A percentile compares a stretch with the other conserved stretches of the same genome.
Evolutionary conservation across 1,140 invertebrate genomes (phyloP).

Genomic region (Thereuonema tuberculata): DNA sequence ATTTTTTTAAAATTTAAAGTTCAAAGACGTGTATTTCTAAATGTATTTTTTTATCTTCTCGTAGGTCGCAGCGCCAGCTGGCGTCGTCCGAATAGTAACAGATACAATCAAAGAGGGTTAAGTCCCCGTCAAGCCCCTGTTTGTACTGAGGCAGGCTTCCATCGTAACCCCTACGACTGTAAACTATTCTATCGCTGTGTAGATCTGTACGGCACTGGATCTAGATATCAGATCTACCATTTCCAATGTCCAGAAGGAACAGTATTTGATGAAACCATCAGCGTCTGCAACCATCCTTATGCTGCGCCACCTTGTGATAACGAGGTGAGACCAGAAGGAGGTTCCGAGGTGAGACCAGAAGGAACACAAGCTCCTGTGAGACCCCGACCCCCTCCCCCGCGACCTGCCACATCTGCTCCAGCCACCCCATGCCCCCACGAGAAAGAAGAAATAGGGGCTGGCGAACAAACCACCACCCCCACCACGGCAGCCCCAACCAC

Average conservation of each 20-base stretch:
- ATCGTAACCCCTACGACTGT: conserved; percentile 15
- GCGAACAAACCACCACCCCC: too few relatives aligned
- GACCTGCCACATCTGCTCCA: too few relatives aligned
- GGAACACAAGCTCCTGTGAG: not conserved
- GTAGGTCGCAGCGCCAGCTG: too few relatives aligned
- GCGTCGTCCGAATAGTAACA: too few relatives aligned
- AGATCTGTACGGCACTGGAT: conserved; percentile 3
- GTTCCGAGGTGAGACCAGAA: not conserved
- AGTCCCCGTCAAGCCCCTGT: not conserved
- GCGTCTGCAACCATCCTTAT: conserved; percentile 11
- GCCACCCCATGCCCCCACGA: too few relatives aligned
- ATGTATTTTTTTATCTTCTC: too few relatives aligned
- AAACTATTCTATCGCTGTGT: conserved; percentile 12
- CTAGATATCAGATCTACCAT: conserved; percentile 2
- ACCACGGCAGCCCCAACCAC: too few relatives aligned
- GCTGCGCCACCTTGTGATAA: conserved; percentile 12
- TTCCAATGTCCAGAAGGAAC: conserved; percentile 13
- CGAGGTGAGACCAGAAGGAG: not conserved
- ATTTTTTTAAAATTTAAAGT: too few relatives aligned
- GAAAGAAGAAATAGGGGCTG: too few relatives aligned
- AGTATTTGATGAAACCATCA: conserved; percentile 15
- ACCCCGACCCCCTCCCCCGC: too few relatives aligned
- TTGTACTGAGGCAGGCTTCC: conserved; percentile 9
- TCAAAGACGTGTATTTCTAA: too few relatives aligned
- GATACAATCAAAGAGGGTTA: too few relatives aligned